These are phyloP conservation scores for Gymnoscelis rufifasciata DNA, from an alignment of 2,888 invertebrate species.

Conservation along the genomic window DNA sequence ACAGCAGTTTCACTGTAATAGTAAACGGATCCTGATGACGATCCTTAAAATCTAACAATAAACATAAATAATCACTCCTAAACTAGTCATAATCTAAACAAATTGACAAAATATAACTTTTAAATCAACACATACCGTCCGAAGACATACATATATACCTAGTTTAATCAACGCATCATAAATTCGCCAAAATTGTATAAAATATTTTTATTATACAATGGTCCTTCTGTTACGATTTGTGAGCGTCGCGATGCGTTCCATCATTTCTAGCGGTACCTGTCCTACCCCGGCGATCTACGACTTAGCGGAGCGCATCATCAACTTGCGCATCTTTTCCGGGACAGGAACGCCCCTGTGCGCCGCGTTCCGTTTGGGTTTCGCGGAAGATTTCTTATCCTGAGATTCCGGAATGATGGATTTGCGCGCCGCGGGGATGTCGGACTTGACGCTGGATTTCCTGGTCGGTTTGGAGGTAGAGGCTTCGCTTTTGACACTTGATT, in stretches of 20 bases:
- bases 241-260: slow-evolving; percentile 36
- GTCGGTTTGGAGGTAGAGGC: slow-evolving; percentile 26
- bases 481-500: slow-evolving; percentile 36
- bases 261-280: no score
- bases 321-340: slow-evolving; percentile 59
- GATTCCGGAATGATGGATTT: slow-evolving; percentile 27
- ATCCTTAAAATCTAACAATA: slow-evolving; percentile 34
- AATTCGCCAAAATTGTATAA: slow-evolving; percentile 60
- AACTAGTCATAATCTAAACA: slow-evolving; percentile 49
- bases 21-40: slow-evolving; percentile 31
- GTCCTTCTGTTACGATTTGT: slow-evolving; percentile 66
- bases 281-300: no score
- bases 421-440: slow-evolving; percentile 24
- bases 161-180: slow-evolving; percentile 29
- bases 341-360: slow-evolving; percentile 62
- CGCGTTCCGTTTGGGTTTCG: slow-evolving; percentile 37
- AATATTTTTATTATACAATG: slow-evolving; percentile 69
- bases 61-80: slow-evolving; percentile 54
- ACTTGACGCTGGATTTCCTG: slow-evolving; percentile 18
- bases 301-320: slow-evolving; percentile 48
- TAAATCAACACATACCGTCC: slow-evolving; percentile 17
- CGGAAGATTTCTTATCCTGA: slow-evolving; percentile 25
- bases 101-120: slow-evolving; percentile 68
- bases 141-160: slow-evolving; percentile 16
- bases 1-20: slow-evolving; percentile 40